Conservation (phyloP, 1,140 invertebrate species). For the Chionoecetes opilio region DNA sequence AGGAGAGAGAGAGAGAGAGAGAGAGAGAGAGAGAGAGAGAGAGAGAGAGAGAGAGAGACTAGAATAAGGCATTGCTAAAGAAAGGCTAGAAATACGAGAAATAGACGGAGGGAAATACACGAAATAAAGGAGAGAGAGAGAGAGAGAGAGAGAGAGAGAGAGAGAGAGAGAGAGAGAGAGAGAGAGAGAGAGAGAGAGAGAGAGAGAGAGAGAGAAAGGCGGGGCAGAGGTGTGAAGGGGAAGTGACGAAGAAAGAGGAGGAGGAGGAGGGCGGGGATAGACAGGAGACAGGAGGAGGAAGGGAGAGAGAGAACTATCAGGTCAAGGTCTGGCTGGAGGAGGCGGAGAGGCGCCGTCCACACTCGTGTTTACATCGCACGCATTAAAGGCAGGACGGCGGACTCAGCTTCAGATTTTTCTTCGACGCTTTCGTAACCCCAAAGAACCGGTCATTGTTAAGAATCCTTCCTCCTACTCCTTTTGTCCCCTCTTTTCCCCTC, state of each 20-base stretch:
- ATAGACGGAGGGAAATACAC: background rate
- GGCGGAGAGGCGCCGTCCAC: background rate
- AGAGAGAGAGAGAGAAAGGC: background rate
- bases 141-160: slow-evolving; percentile 41
- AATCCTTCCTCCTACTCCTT: too few species aligned
- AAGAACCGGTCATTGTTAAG: too few species aligned
- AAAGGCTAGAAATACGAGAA: background rate
- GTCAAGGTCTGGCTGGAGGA: slow-evolving; percentile 7
- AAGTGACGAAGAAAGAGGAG: slow-evolving; percentile 40
- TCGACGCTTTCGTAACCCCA: background rate
- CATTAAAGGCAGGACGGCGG: background rate
- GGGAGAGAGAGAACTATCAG: background rate
- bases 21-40: background rate
- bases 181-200: slow-evolving; percentile 46
- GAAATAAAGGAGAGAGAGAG: too few species aligned
- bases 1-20: background rate
- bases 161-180: slow-evolving; percentile 36
- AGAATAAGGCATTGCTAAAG: too few species aligned
- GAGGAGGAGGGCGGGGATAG: background rate
- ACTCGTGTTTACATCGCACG: background rate
- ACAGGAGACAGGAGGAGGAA: slow-evolving; percentile 9
- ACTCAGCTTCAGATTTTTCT: background rate
- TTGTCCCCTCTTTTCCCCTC: too few species aligned
- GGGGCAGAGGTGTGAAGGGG: background rate
- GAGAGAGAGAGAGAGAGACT: background rate